A percentile compares a stretch with the other conserved stretches of the same genome.
These are phyloP conservation scores for Plumapathes pennacea DNA, from an alignment of 92 coral and sea anemone genomes.

Conservation along the genomic window DNA sequence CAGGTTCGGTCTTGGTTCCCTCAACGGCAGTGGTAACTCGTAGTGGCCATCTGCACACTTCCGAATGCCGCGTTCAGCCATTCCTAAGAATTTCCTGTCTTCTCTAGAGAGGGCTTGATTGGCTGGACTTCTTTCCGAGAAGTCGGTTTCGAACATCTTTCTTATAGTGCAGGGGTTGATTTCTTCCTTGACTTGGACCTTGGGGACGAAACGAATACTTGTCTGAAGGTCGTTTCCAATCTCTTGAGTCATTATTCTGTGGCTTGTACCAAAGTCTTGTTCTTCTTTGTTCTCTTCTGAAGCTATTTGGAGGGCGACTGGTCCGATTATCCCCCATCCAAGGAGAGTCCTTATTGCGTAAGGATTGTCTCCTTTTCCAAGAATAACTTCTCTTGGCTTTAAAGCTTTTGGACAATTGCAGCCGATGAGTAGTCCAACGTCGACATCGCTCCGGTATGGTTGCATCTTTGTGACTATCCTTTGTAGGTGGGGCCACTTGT, in stretches of 20 bases:
- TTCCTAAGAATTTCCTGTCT: slow-evolving; percentile 28
- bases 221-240: background rate
- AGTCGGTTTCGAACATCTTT: slow-evolving; percentile 51
- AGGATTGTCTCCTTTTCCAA: slow-evolving; percentile 44
- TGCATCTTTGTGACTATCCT: slow-evolving; percentile 22
- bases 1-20: slow-evolving; percentile 1
- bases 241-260: slow-evolving; percentile 5
- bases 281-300: slow-evolving; percentile 1
- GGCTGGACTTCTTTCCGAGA: slow-evolving; percentile 22
- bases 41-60: slow-evolving; percentile 45
- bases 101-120: slow-evolving; percentile 36
- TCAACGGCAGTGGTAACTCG: slow-evolving; percentile 48
- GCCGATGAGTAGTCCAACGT: slow-evolving; percentile 47
- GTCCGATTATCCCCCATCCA: slow-evolving; percentile 58
- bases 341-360: slow-evolving; percentile 43
- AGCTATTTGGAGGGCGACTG: slow-evolving; percentile 16
- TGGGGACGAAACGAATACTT: slow-evolving; percentile 4
- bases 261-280: background rate
- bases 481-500: slow-evolving; percentile 47
- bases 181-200: slow-evolving; percentile 15
- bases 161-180: slow-evolving; percentile 29
- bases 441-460: slow-evolving; percentile 8
- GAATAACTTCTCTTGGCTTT: slow-evolving; percentile 44
- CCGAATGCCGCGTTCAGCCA: slow-evolving; percentile 32
- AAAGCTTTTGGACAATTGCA: slow-evolving; percentile 54